Evolutionary conservation across 2,113 vertebrate species (phyloP).

Genomic region (Sprattus sprattus): DNA sequence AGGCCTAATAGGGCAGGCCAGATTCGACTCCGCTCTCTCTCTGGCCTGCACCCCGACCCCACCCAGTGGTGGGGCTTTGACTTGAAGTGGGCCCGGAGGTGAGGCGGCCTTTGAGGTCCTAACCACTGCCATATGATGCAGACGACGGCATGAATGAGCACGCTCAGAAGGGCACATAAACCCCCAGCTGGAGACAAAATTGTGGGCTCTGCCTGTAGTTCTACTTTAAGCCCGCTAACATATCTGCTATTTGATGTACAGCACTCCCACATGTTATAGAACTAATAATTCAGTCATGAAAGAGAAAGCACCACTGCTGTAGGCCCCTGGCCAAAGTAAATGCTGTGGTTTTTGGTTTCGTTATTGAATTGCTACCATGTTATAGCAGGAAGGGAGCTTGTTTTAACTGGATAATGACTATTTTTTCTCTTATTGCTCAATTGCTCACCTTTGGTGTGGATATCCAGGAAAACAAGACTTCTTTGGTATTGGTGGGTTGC

Average conservation of each 20-base stretch:
- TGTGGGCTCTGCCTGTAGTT: not conserved
- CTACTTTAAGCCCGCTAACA: not conserved
- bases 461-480: constrained; percentile 27
- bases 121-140: constrained; percentile 33
- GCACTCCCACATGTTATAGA: not conserved
- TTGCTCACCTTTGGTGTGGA: constrained; percentile 13
- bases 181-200: not conserved
- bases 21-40: constrained; percentile 27
- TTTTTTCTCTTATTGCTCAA: not conserved
- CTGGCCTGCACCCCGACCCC: not conserved
- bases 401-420: not conserved
- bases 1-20: constrained; percentile 57
- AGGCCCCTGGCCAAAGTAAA: constrained; percentile 3
- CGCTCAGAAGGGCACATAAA: not conserved
- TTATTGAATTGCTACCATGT: constrained; percentile 5
- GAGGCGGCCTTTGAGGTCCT: constrained; percentile 24
- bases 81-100: not conserved
- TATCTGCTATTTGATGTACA: not conserved
- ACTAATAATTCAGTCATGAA: not conserved
- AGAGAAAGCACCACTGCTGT: constrained; percentile 3
- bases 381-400: constrained; percentile 7
- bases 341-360: not conserved
- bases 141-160: constrained; percentile 12
- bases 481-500: constrained; percentile 6
- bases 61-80: constrained; percentile 14